Percentiles rank a stretch among this genome's conserved stretches.
phyloP scores from a whole-genome alignment of 2,888 invertebrate species.

The Cataglyphis rosenhaueri region DNA sequence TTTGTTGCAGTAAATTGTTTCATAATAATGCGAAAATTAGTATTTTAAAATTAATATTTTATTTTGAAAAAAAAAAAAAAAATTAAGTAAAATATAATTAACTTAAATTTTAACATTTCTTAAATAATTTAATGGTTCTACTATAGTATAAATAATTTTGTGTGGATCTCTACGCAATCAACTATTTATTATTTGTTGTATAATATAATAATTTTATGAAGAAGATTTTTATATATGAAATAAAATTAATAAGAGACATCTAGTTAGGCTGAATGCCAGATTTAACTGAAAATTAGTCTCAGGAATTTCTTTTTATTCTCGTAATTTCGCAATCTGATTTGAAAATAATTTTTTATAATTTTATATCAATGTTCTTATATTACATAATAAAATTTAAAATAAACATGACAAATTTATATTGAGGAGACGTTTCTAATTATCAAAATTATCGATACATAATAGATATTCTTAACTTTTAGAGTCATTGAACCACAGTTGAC shows the following conservation, averaged over 20 bases:
- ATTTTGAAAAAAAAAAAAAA: not conserved
- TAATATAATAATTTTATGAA: not conserved
- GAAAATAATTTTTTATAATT: not conserved
- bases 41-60: not conserved
- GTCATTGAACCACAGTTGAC: slow-evolving; percentile 76
- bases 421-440: not conserved
- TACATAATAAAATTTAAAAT: slow-evolving; percentile 4
- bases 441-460: not conserved
- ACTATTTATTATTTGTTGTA: not conserved
- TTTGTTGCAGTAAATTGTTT: not conserved
- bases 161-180: not conserved
- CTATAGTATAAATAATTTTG: not conserved
- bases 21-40: not conserved
- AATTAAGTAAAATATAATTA: not conserved
- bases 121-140: not conserved
- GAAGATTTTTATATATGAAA: not conserved
- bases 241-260: not conserved
- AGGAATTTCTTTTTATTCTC: not conserved
- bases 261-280: not conserved
- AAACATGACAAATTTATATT: slow-evolving; percentile 5
- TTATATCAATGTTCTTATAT: not conserved
- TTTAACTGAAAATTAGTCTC: not conserved
- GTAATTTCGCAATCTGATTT: not conserved
- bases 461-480: slow-evolving; percentile 30
- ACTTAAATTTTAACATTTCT: not conserved